Percentiles rank a stretch among this genome's conserved stretches.
These are phyloP conservation scores for Gymnogyps californianus DNA, from an alignment of 2,113 vertebrate species.

Conservation along the genomic window DNA sequence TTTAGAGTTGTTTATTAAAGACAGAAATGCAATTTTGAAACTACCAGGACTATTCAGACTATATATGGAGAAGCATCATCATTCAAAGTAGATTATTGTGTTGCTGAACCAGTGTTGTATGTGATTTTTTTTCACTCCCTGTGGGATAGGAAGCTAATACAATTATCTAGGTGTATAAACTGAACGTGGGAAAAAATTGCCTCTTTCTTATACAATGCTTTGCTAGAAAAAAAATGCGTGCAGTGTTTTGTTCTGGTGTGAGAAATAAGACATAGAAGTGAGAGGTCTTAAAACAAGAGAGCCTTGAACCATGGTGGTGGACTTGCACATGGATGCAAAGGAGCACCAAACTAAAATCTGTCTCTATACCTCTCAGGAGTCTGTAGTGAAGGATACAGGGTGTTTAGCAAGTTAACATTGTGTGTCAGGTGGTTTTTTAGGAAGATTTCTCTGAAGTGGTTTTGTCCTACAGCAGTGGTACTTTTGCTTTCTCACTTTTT, in stretches of 20 bases:
- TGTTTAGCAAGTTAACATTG: not conserved
- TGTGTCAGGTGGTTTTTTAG: not conserved
- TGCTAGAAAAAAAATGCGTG: fast-evolving
- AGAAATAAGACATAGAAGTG: not conserved
- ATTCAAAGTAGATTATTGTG: not conserved
- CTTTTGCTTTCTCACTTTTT: not conserved
- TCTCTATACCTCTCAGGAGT: not conserved
- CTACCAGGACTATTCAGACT: not conserved
- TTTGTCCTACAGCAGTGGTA: not conserved
- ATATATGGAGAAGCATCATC: not conserved
- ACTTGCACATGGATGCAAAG: not conserved
- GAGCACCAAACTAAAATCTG: not conserved
- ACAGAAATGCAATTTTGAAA: not conserved
- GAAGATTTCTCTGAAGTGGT: not conserved
- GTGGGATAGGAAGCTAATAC: not conserved
- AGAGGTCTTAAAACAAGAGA: not conserved
- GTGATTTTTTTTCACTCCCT: fast-evolving
- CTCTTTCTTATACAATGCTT: not conserved
- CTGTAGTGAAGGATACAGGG: not conserved
- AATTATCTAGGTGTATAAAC: not conserved
- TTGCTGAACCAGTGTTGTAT: not conserved
- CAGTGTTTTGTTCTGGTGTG: not conserved
- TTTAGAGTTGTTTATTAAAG: not conserved
- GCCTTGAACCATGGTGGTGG: not conserved
- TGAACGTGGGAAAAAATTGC: not conserved